Conservation (phyloP, 1,140 invertebrate genomes). For the Venustaconcha ellipsiformis region DNA sequence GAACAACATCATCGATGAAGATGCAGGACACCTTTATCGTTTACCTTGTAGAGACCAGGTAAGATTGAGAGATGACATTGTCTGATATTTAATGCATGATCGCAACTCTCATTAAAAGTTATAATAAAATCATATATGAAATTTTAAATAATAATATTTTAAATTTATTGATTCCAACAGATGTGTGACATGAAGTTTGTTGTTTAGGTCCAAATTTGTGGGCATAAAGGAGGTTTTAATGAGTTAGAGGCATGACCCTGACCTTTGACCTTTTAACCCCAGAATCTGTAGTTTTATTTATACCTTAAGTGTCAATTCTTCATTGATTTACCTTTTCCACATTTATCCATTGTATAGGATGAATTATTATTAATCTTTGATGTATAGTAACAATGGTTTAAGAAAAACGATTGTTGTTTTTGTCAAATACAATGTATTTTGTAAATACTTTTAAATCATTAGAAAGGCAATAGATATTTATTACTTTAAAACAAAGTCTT, state of each 20-base stretch:
- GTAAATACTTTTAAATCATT: no score
- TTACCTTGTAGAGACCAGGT: conserved; percentile 84
- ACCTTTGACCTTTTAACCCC: no score
- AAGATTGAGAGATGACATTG: neutral
- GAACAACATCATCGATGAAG: conserved; percentile 82
- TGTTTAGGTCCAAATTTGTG: neutral
- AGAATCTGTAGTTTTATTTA: no score
- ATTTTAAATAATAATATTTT: neutral
- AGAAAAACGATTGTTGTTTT: no score
- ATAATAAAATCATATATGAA: neutral
- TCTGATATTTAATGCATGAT: neutral
- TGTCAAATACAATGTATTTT: no score
- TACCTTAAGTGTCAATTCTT: no score
- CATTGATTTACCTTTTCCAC: no score
- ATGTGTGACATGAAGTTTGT: neutral
- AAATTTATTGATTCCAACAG: neutral
- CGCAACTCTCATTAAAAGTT: neutral
- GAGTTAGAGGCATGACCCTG: neutral
- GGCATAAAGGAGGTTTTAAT: neutral
- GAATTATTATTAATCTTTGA: no score
- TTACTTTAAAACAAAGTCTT: no score
- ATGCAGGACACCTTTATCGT: conserved; percentile 86
- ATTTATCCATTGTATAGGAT: no score
- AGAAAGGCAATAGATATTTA: no score
- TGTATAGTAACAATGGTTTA: no score